Conservation (phyloP, 2,797 vertebrate genomes). For the Pagetopsis macropterus region DNA sequence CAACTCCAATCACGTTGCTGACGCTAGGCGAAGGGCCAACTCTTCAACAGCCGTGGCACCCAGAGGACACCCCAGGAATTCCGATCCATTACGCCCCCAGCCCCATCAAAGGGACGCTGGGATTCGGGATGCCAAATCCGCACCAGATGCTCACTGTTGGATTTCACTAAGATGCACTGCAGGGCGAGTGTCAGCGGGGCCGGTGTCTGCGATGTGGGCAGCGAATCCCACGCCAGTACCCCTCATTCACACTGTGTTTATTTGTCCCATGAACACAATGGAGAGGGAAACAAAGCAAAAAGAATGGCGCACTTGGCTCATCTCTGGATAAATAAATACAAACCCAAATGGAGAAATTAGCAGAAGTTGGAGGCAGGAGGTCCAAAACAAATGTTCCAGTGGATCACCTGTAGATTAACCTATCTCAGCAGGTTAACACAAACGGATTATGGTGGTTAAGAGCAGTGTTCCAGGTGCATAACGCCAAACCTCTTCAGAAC, state of each 20-base stretch:
- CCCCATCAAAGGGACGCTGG: conserved; percentile 77
- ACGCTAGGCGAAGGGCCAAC: conserved; percentile 71
- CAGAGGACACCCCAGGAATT: conserved; percentile 70
- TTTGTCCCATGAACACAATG: conserved; percentile 41
- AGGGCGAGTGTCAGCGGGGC: conserved; percentile 62
- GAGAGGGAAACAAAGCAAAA: conserved; percentile 56
- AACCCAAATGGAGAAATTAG: conserved; percentile 41
- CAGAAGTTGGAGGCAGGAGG: conserved; percentile 14
- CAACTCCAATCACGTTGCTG: conserved; percentile 67
- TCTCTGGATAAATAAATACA: conserved; percentile 44
- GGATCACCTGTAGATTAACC: conserved; percentile 33
- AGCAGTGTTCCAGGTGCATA: no score
- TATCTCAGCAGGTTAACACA: no score
- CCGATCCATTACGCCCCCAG: conserved; percentile 71
- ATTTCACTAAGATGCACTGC: conserved; percentile 71
- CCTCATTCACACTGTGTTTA: conserved; percentile 31
- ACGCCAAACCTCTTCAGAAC: no score
- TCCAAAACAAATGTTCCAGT: background rate
- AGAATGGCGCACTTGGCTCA: conserved; percentile 39
- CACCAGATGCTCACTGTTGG: conserved; percentile 79
- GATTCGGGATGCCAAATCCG: conserved; percentile 68
- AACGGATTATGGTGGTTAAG: no score
- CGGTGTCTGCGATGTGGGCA: conserved; percentile 42
- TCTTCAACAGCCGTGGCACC: conserved; percentile 64
- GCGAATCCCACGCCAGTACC: conserved; percentile 34